Evolutionary conservation across 1,140 invertebrate genomes (phyloP).

Genomic region (Atopsyche davidsoni): DNA sequence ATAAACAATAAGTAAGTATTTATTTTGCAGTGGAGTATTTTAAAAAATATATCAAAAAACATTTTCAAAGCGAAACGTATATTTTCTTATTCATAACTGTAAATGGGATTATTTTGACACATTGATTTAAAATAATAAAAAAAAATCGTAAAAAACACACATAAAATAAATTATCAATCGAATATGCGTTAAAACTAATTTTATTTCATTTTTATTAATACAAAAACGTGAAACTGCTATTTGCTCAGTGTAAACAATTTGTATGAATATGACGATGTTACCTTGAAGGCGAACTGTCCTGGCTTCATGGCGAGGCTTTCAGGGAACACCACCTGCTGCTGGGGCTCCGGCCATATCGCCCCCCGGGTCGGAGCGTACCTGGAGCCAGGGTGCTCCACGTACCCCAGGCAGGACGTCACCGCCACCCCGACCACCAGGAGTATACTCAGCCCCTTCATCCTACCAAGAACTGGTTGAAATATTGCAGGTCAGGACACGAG

Average conservation of each 20-base stretch:
- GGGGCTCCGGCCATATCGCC: constrained; percentile 51
- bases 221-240: not conserved
- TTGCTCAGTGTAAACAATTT: not conserved
- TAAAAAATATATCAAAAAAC: no score
- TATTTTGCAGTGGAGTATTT: no score
- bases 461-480: no score
- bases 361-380: constrained; percentile 45
- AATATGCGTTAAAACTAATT: not conserved
- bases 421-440: no score
- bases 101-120: no score
- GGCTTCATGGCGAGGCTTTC: constrained; percentile 38
- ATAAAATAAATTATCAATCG: not conserved
- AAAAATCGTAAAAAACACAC: not conserved
- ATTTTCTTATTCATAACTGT: no score
- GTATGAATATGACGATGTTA: constrained; percentile 33
- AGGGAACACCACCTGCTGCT: constrained; percentile 35
- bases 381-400: constrained; percentile 36
- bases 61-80: no score
- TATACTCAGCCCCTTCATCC: no score
- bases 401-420: constrained; percentile 7
- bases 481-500: no score
- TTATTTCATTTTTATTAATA: not conserved
- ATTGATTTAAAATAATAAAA: not conserved
- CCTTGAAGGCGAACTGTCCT: constrained; percentile 40
- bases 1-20: no score